These are phyloP conservation scores for Monodelphis domestica DNA, from an alignment of 2,797 vertebrate genomes.

Conservation along the genomic window DNA sequence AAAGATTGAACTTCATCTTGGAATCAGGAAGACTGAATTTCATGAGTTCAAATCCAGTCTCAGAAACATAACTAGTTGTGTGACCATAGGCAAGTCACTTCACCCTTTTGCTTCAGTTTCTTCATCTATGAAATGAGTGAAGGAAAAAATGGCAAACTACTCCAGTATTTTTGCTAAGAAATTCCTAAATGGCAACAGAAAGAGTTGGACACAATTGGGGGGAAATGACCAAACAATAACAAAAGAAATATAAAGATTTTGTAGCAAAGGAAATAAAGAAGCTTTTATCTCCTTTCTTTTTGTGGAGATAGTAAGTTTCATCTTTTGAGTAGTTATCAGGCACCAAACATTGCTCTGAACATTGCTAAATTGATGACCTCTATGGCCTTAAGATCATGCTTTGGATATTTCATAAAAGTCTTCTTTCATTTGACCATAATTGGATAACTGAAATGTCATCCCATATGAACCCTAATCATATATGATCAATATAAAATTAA, in stretches of 20 bases:
- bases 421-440: conserved; percentile 38
- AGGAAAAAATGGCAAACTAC: too few species aligned
- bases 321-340: neutral
- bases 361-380: conserved; percentile 29
- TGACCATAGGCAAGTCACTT: too few species aligned
- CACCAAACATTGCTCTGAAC: neutral
- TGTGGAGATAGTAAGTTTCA: neutral
- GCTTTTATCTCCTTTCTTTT: neutral
- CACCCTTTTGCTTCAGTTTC: too few species aligned
- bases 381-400: conserved; percentile 45
- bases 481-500: conserved; percentile 31
- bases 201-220: too few species aligned
- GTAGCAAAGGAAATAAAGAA: neutral
- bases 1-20: too few species aligned
- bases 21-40: too few species aligned
- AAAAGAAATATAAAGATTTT: neutral
- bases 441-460: conserved; percentile 42
- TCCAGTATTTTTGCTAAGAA: too few species aligned
- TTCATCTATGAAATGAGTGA: too few species aligned
- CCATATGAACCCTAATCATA: conserved; percentile 49
- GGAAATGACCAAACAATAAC: too few species aligned
- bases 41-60: too few species aligned
- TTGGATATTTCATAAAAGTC: conserved; percentile 41
- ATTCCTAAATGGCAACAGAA: too few species aligned
- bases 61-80: too few species aligned